A percentile compares a stretch with the other conserved stretches of the same genome.
Conservation (phyloP, 2,888 invertebrate species). For the Heliconius ethilla region DNA sequence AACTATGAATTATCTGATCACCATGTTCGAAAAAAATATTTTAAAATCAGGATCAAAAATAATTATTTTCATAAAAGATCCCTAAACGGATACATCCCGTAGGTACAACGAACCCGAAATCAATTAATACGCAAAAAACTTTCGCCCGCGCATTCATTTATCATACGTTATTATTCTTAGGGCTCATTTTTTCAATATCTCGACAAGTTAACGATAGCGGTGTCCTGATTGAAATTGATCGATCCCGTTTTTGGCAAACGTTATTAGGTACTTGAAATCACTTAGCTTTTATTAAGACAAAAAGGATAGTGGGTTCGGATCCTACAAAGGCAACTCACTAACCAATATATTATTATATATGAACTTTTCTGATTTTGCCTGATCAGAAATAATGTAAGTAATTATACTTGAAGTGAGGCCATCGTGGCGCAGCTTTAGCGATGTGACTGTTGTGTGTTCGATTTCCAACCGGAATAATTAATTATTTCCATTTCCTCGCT, state of each 20-base stretch:
- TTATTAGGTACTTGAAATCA: not conserved
- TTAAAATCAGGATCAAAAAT: not conserved
- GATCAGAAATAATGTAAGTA: no score
- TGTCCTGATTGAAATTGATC: constrained; percentile 51
- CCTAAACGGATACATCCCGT: constrained; percentile 34
- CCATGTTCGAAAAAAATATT: no score
- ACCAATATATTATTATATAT: no score
- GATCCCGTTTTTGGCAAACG: constrained; percentile 26
- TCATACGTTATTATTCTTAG: constrained; percentile 48
- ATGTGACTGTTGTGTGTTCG: no score
- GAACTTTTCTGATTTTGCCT: no score
- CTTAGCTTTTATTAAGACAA: not conserved
- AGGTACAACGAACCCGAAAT: constrained; percentile 49
- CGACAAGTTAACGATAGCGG: constrained; percentile 53
- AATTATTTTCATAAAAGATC: not conserved
- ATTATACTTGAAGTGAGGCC: no score
- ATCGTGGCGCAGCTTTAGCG: no score
- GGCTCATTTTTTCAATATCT: constrained; percentile 50
- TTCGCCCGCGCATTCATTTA: constrained; percentile 50
- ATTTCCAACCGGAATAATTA: no score
- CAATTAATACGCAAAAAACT: constrained; percentile 53
- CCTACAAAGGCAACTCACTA: no score
- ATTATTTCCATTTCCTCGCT: no score
- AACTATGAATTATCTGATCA: no score
- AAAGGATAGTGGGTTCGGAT: no score